phyloP scores from a whole-genome alignment of 2,888 invertebrate genomes.

The Leucophora obtusa region DNA sequence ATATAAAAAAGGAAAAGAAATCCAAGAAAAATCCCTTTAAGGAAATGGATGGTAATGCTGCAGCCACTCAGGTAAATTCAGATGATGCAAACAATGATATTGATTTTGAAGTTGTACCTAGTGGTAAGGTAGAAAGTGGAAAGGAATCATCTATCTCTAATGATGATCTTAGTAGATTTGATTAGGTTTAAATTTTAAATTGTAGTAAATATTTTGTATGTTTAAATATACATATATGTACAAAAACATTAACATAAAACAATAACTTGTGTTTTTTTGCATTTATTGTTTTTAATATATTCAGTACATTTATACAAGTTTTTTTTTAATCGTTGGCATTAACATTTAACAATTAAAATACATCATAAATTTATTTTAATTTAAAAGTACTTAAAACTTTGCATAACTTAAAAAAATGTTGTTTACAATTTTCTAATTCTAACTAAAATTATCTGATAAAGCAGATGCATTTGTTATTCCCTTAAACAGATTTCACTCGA shows the following conservation, averaged over 20 bases:
- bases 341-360: slow-evolving; percentile 7
- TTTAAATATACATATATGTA: slow-evolving; percentile 15
- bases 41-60: not conserved
- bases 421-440: too few relatives aligned
- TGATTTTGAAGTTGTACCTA: slow-evolving; percentile 71
- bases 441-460: too few relatives aligned
- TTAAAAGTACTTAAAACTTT: not conserved
- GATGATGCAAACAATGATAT: slow-evolving; percentile 13
- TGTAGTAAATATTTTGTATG: slow-evolving; percentile 5
- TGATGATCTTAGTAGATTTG: slow-evolving; percentile 70
- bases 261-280: slow-evolving; percentile 12
- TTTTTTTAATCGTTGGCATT: slow-evolving; percentile 3
- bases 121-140: slow-evolving; percentile 27
- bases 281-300: slow-evolving; percentile 24
- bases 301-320: slow-evolving; percentile 35
- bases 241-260: slow-evolving; percentile 16
- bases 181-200: slow-evolving; percentile 60
- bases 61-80: not conserved
- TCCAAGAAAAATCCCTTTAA: slow-evolving; percentile 46
- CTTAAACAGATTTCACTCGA: too few relatives aligned
- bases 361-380: slow-evolving; percentile 21
- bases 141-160: not conserved
- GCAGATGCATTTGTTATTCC: too few relatives aligned
- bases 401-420: too few relatives aligned
- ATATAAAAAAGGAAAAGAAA: slow-evolving; percentile 39